Percentiles rank a stretch among this genome's conserved stretches.
phyloP scores from a whole-genome alignment of 1,140 invertebrate genomes.

The Diorhabda carinulata region DNA sequence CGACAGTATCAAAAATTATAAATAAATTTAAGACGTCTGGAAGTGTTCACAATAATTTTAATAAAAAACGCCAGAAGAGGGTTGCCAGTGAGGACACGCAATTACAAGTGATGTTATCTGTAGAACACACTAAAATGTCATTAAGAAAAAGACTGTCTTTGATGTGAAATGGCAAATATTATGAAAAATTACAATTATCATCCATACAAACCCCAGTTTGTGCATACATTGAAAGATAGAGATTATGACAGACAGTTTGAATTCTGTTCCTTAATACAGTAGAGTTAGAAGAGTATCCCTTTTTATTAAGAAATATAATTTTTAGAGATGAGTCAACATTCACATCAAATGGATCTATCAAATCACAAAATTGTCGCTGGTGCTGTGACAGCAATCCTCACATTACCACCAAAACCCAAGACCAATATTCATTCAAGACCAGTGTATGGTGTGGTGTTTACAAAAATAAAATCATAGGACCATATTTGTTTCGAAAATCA shows the following conservation, averaged over 20 bases:
- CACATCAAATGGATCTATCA: constrained; percentile 18
- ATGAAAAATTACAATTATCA: constrained; percentile 16
- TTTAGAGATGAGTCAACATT: constrained; percentile 14
- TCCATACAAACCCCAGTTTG: constrained; percentile 17
- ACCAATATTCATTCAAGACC: constrained; percentile 24
- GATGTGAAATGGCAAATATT: constrained; percentile 13
- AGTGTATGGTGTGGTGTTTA: constrained; percentile 16
- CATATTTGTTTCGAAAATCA: constrained; percentile 1
- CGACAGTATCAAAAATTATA: constrained; percentile 16
- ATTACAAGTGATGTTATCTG: constrained; percentile 15
- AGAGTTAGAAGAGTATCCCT: constrained; percentile 15
- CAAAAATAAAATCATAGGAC: constrained; percentile 18
- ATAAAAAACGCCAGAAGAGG: constrained; percentile 13
- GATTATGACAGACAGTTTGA: constrained; percentile 4
- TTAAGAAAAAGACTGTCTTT: constrained; percentile 10
- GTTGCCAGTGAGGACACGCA: constrained; percentile 8
- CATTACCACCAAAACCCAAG: constrained; percentile 18
- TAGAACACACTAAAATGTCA: constrained; percentile 11
- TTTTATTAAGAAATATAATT: constrained; percentile 8
- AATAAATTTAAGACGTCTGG: constrained; percentile 19
- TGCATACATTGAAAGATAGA: constrained; percentile 16
- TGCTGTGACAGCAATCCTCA: constrained; percentile 19
- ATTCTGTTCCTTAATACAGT: constrained; percentile 7
- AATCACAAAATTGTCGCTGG: constrained; percentile 26
- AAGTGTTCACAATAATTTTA: constrained; percentile 18